Base-by-base conservation (phyloP, 64 coral and sea anemone genomes). In the Acropora yongei region DNA sequence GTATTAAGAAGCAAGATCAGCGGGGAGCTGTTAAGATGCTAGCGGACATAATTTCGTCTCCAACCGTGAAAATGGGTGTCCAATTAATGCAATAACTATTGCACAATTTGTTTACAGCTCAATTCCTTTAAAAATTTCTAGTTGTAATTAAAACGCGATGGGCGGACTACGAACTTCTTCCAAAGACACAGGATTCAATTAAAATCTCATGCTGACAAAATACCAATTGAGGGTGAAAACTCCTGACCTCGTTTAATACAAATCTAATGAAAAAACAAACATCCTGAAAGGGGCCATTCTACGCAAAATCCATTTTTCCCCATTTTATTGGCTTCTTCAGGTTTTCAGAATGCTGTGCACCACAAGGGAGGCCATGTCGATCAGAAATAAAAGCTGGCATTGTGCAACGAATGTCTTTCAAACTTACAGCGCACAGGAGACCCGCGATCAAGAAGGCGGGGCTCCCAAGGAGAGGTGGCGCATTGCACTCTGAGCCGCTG, bases 361-460 rank as follows among this genome's bases (percentile, higher is more conserved):
- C 80, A 60, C n/a, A 80, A 84, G 60, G 55, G 40, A 44, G 41
- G 9, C 43, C 5, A 14, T 45, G 1, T 46, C 44, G 41, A 11
- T 14, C 41, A 18, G 80, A 16, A 68, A 84, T 84, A 84, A 46
- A 84, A 84, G 41, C 41, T 10, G 41, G 0, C 0, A 1, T 68
- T 61, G 10, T 46, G 44, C 16, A 18, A 18, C 42, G 13, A 60
- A 47, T 45, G 30, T 42, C 47, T 42, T 47, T 67, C 12, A 84
- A 84, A 84, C 80, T 84, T 84, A 84, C 80, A 84, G 80, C 58
- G 80, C 80, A 84, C 80, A 84, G 80, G 80, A 84, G 80, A 12
- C 1, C 80, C 58, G 80, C 45, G 80, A 84, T 84, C 80, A 84
- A 66, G 80, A 84, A 84, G 80, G 80, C 80, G 58, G 80, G 57